Evolutionary conservation across 2,888 invertebrate species (phyloP).

Genomic region (Mythimna lalbum): DNA sequence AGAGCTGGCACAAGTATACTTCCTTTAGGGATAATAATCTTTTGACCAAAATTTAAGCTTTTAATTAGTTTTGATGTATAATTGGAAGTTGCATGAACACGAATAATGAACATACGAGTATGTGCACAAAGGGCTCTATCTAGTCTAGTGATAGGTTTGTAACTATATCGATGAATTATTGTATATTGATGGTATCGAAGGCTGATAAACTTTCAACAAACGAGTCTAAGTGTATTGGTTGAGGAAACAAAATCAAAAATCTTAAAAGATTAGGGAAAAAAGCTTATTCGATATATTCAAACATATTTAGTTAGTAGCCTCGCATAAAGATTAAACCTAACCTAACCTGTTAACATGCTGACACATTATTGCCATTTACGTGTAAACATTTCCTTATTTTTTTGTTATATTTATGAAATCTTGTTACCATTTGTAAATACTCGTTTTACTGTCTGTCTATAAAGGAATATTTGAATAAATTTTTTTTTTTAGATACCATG

Average conservation of each 20-base stretch:
- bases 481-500: too few relatives aligned
- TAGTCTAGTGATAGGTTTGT: neutral
- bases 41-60: neutral
- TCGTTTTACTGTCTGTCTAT: too few relatives aligned
- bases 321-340: neutral
- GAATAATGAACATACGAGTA: too few relatives aligned
- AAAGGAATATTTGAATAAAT: too few relatives aligned
- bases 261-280: neutral
- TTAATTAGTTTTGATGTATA: neutral
- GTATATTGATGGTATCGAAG: neutral
- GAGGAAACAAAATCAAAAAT: neutral
- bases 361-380: constrained; percentile 27
- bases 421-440: neutral
- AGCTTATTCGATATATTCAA: neutral
- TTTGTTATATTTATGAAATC: neutral
- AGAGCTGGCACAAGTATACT: neutral
- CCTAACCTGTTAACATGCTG: constrained; percentile 12
- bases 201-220: neutral
- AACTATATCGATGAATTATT: neutral
- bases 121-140: neutral
- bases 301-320: neutral
- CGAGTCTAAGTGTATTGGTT: neutral
- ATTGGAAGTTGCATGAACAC: neutral
- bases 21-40: constrained; percentile 1
- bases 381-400: constrained; percentile 32